Conservation (phyloP, 2,113 vertebrate species). For the Tragelaphus imberbis region DNA sequence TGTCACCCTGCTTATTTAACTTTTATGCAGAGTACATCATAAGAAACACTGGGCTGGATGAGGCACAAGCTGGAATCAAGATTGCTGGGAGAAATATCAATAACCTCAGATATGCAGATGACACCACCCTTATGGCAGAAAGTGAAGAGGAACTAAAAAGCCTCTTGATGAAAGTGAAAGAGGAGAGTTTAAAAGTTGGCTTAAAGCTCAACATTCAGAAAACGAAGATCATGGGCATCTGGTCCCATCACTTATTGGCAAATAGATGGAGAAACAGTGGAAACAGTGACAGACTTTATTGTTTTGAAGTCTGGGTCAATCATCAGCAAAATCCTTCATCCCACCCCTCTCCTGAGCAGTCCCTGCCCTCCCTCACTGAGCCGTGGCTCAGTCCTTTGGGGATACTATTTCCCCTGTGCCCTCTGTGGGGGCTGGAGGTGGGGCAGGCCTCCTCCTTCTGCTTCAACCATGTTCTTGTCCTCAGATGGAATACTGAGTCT, state of each 20-base stretch:
- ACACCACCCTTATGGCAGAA: neutral
- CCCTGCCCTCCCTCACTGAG: neutral
- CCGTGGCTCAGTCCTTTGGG: neutral
- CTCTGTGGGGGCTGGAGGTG: neutral
- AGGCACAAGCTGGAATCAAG: neutral
- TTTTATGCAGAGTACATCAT: neutral
- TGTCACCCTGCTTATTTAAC: neutral
- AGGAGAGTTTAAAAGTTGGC: neutral
- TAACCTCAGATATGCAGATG: neutral
- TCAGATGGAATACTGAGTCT: neutral
- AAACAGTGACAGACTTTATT: neutral
- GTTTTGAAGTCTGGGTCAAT: neutral
- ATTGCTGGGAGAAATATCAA: neutral
- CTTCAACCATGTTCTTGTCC: neutral
- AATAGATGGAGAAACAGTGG: neutral
- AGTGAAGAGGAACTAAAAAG: neutral
- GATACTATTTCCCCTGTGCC: neutral
- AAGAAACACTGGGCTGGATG: neutral
- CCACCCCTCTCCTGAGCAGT: neutral
- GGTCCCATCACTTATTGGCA: neutral
- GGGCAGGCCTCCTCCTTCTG: neutral
- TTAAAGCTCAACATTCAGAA: neutral
- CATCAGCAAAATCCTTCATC: neutral
- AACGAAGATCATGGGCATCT: neutral
- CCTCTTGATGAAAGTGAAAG: neutral